phyloP scores from a whole-genome alignment of 2,888 invertebrate genomes.

The Euphydryas editha region DNA sequence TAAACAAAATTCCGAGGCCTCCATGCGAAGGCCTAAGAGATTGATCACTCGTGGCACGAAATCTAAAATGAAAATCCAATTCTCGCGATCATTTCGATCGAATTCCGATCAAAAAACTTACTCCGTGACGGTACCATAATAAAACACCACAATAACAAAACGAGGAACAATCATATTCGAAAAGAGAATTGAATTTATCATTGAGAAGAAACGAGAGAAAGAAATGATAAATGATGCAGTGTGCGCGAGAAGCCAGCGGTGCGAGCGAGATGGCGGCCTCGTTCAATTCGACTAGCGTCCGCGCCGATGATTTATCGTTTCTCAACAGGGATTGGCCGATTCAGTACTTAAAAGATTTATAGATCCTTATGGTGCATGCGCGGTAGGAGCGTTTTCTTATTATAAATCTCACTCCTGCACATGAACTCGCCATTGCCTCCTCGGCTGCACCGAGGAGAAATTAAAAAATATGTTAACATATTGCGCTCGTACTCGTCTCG shows the following conservation, averaged over 20 bases:
- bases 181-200: slow-evolving; percentile 84
- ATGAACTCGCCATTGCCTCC: slow-evolving; percentile 74
- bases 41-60: slow-evolving; percentile 71
- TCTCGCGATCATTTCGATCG: slow-evolving; percentile 81
- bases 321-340: slow-evolving; percentile 83
- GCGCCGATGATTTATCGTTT: slow-evolving; percentile 81
- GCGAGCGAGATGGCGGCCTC: slow-evolving; percentile 66
- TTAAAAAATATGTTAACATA: slow-evolving; percentile 82
- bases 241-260: slow-evolving; percentile 57
- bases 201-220: slow-evolving; percentile 78
- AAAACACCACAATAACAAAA: slow-evolving; percentile 80
- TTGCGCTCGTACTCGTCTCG: slow-evolving; percentile 54
- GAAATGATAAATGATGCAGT: slow-evolving; percentile 80
- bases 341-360: slow-evolving; percentile 81
- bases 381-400: slow-evolving; percentile 83
- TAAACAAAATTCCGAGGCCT: slow-evolving; percentile 25
- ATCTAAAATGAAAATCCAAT: slow-evolving; percentile 81
- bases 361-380: slow-evolving; percentile 80
- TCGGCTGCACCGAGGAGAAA: slow-evolving; percentile 71
- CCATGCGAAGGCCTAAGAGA: slow-evolving; percentile 55
- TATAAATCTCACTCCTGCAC: slow-evolving; percentile 82
- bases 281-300: slow-evolving; percentile 73
- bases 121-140: slow-evolving; percentile 80
- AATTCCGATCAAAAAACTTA: slow-evolving; percentile 78
- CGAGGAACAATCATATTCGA: slow-evolving; percentile 81